These are phyloP conservation scores for Semnopithecus entellus DNA, from an alignment of 2,113 vertebrate species.

Conservation along the genomic window DNA sequence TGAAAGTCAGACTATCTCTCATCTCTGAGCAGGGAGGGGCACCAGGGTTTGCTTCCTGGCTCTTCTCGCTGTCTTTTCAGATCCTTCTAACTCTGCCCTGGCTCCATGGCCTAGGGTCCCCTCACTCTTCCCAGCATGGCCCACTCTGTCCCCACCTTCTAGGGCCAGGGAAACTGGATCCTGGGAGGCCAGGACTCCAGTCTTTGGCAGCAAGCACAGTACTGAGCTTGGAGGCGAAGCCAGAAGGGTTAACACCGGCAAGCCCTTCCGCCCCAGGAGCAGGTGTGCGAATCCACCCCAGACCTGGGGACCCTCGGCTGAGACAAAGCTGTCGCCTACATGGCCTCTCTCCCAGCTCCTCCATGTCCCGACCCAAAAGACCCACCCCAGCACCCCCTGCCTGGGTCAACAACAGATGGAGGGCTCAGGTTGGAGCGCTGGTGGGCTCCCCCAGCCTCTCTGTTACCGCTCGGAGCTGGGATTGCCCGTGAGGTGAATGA, in stretches of 20 bases:
- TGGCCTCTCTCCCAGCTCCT: not conserved
- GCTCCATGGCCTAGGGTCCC: not conserved
- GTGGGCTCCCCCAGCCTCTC: not conserved
- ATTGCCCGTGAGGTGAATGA: not conserved
- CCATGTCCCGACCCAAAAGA: not conserved
- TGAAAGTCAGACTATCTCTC: fast-evolving
- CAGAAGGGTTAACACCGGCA: not conserved
- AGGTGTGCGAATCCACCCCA: not conserved
- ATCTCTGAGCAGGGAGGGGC: not conserved
- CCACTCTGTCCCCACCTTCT: not conserved
- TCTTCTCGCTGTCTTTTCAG: not conserved
- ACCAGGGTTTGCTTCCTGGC: not conserved
- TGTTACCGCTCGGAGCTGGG: not conserved
- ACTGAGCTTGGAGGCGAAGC: not conserved
- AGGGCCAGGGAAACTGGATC: not conserved
- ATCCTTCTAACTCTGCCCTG: not conserved
- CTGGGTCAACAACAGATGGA: not conserved
- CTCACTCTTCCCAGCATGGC: not conserved
- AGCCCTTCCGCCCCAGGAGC: not conserved
- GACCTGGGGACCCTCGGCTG: not conserved
- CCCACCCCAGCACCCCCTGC: not conserved
- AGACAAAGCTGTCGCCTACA: not conserved
- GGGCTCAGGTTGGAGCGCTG: not conserved
- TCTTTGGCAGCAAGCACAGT: not conserved
- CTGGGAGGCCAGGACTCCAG: too few relatives aligned